A percentile compares a stretch with the other conserved stretches of the same genome.
phyloP scores from a whole-genome alignment of 2,797 vertebrate genomes.

The Tarsius wallacei region DNA sequence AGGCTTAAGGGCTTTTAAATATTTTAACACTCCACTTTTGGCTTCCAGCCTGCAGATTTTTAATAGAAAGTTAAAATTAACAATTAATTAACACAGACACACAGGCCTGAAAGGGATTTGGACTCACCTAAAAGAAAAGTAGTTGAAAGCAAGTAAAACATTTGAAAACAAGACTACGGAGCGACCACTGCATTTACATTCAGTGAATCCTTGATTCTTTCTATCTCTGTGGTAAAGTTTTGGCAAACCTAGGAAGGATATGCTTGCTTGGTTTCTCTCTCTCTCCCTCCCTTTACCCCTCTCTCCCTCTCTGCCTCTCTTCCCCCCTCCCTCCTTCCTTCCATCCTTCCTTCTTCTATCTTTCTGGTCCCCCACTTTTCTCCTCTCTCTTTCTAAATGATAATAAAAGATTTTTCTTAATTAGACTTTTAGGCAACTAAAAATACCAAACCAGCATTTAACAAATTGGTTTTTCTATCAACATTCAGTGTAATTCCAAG shows the following conservation, averaged over 20 bases:
- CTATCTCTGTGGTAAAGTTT: neutral
- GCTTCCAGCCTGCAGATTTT: slow-evolving; percentile 67
- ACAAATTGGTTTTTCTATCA: slow-evolving; percentile 43
- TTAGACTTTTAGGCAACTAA: neutral
- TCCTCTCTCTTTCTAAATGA: neutral
- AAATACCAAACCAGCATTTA: slow-evolving; percentile 17
- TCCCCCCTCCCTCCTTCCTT: neutral
- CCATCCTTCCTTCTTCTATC: too few species aligned
- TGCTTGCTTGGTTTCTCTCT: neutral
- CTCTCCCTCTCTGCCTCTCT: fast-evolving
- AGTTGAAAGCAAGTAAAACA: slow-evolving; percentile 58
- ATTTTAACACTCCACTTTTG: slow-evolving; percentile 73
- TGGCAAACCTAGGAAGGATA: neutral
- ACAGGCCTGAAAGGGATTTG: slow-evolving; percentile 57
- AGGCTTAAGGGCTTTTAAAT: slow-evolving; percentile 66
- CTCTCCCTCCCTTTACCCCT: neutral
- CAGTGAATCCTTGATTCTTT: neutral
- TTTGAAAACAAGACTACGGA: neutral
- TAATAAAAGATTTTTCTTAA: neutral
- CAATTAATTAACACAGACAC: slow-evolving; percentile 78
- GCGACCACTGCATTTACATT: neutral
- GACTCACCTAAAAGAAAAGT: slow-evolving; percentile 58
- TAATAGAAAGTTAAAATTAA: slow-evolving; percentile 75
- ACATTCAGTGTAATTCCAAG: neutral
- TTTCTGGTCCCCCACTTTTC: too few species aligned